phyloP scores from a whole-genome alignment of 2,888 invertebrate species.

The Napeogenes sylphis region DNA sequence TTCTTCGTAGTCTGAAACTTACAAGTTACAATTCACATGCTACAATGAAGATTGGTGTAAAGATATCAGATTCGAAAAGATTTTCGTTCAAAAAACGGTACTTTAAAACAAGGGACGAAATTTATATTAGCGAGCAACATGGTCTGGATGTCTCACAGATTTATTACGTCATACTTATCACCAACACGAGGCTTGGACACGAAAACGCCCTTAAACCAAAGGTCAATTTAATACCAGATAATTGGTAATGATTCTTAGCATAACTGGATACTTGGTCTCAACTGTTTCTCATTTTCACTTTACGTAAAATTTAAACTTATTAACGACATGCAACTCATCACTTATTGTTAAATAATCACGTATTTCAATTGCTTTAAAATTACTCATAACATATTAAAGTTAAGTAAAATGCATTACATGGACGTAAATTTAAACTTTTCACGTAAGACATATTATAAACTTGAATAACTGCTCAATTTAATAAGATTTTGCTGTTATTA shows the following conservation, averaged over 20 bases:
- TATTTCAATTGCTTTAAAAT: constrained; percentile 4
- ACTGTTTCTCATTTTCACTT: constrained; percentile 46
- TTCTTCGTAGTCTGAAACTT: constrained; percentile 10
- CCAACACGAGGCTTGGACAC: constrained; percentile 44
- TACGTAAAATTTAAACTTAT: constrained; percentile 49
- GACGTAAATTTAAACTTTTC: constrained; percentile 32
- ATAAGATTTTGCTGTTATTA: not conserved
- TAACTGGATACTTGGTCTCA: constrained; percentile 33
- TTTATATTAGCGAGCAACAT: constrained; percentile 31
- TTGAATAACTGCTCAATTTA: constrained; percentile 15
- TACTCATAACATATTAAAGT: constrained; percentile 28
- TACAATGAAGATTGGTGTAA: constrained; percentile 31
- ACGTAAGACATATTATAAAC: not conserved
- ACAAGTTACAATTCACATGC: not conserved
- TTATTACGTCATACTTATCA: constrained; percentile 42
- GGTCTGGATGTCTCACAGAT: constrained; percentile 33
- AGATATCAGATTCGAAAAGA: constrained; percentile 27
- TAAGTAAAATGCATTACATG: constrained; percentile 36
- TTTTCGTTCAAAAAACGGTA: constrained; percentile 33
- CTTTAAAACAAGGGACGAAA: constrained; percentile 31
- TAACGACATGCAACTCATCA: constrained; percentile 36
- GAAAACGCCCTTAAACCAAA: constrained; percentile 44
- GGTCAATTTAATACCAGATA: constrained; percentile 52
- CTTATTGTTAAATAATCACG: constrained; percentile 13
- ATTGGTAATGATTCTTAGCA: constrained; percentile 40